Base-by-base conservation (phyloP, 2,888 invertebrate genomes). In the Melolontha melolontha region DNA sequence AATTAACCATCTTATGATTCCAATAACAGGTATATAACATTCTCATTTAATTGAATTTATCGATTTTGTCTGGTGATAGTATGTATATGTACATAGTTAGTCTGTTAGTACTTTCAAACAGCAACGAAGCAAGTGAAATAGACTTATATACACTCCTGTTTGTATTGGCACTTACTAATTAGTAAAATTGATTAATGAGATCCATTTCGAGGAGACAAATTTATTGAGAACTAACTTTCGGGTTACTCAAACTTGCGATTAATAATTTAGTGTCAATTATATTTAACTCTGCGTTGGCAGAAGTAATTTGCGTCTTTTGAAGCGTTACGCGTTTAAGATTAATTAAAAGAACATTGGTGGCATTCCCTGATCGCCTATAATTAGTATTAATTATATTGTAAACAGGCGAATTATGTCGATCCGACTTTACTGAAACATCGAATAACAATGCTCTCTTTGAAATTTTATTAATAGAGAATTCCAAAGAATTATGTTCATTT, bases 181-280 rank as follows among this genome's bases (percentile, higher is more conserved):
- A 55, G 54, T 55, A 41, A 47, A 65, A 65, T 65, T 65, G 65
- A 65, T 65, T 65, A 65, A 65, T 65, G 65, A 52, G 65, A 62
- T 62, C 62, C 22, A 50, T 41, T 49, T 54, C 40, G 54, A 47
- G 63, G 6, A 50, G 63, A 49, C 63, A 63, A 63, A 63, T 50
- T 63, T 50, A 63, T 63, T 59, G 59, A 44, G 49, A 63, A 63
- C 40, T 51, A 54, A 63, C 63, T 63, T 63, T 63, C 39, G 39
- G 39, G 39, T 39, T 39, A 22, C 39, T 63, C 34, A 34, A 27
- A 39, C 47, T 27, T 40, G 50, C 22, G 62, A 62, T 62, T 62
- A 47, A 62, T 62, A 62, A 63, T 39, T 49, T 16, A 40, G 22
- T 63, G 50, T 42, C 63, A 50, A 50, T 63, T 50, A 63, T 54